phyloP scores from a whole-genome alignment of 2,888 invertebrate species.

The Ochropacha duplaris region DNA sequence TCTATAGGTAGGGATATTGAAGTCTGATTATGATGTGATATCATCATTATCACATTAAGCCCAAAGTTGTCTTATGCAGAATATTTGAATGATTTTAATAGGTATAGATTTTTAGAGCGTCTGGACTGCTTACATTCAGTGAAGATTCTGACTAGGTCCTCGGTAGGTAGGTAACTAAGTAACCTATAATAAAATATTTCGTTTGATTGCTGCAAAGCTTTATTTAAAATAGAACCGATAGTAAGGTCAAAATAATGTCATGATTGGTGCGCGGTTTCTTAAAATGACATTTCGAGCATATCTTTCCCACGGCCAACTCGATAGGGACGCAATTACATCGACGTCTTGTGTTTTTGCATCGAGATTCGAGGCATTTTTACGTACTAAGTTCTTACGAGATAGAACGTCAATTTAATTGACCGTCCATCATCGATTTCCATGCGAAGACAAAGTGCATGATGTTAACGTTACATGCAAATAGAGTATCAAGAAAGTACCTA shows the following conservation, averaged over 20 bases:
- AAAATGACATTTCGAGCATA: constrained; percentile 72
- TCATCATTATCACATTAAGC: background rate
- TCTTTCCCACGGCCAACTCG: constrained; percentile 69
- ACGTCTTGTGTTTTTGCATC: constrained; percentile 60
- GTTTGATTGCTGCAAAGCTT: too few relatives aligned
- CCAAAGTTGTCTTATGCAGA: constrained; percentile 6
- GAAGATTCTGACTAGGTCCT: too few relatives aligned
- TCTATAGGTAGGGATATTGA: too few relatives aligned
- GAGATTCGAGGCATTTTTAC: constrained; percentile 41
- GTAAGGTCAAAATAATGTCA: constrained; percentile 32
- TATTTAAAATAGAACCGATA: too few relatives aligned
- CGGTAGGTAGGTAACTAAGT: too few relatives aligned
- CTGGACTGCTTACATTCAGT: too few relatives aligned
- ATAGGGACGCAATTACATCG: constrained; percentile 62
- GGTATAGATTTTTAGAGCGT: too few relatives aligned
- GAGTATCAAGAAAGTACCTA: too few relatives aligned
- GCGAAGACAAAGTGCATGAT: constrained; percentile 41
- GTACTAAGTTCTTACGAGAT: constrained; percentile 34
- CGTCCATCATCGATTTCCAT: constrained; percentile 48
- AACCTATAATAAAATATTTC: too few relatives aligned
- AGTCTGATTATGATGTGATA: background rate
- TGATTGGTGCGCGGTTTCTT: background rate
- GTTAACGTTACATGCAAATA: background rate
- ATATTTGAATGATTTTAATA: too few relatives aligned
- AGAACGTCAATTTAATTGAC: constrained; percentile 13